A percentile compares a stretch with the other conserved stretches of the same genome.
Conservation (phyloP, 2,888 invertebrate species). For the Choreutis nemorana region DNA sequence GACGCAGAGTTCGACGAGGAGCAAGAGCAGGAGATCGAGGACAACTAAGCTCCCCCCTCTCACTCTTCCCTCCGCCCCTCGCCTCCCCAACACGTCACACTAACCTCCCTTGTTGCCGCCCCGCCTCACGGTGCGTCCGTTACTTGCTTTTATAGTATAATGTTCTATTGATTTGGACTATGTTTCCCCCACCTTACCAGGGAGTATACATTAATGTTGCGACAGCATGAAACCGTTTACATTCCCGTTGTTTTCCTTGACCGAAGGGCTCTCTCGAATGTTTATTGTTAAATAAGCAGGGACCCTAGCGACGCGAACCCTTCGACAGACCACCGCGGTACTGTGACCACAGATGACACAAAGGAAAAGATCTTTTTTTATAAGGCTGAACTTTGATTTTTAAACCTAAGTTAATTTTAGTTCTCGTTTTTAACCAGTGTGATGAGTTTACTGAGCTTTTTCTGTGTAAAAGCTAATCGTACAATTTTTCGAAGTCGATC, state of each 20-base stretch:
- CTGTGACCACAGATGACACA: slow-evolving; percentile 43
- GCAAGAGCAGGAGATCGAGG: slow-evolving; percentile 75
- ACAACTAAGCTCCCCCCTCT: slow-evolving; percentile 44
- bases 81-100: slow-evolving; percentile 13
- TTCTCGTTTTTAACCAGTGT: slow-evolving; percentile 48
- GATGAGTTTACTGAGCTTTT: slow-evolving; percentile 45
- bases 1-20: slow-evolving; percentile 85
- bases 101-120: slow-evolving; percentile 16
- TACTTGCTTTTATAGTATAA: slow-evolving; percentile 26
- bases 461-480: slow-evolving; percentile 44
- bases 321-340: slow-evolving; percentile 40
- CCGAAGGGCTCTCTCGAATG: slow-evolving; percentile 54
- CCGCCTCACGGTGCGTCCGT: slow-evolving; percentile 23
- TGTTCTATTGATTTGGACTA: slow-evolving; percentile 33
- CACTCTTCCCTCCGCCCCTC: slow-evolving; percentile 10
- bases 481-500: slow-evolving; percentile 60
- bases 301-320: slow-evolving; percentile 41
- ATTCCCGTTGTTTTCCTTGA: slow-evolving; percentile 57
- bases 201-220: slow-evolving; percentile 32
- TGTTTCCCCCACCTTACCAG: slow-evolving; percentile 22
- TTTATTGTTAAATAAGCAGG: slow-evolving; percentile 45
- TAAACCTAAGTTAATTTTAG: slow-evolving; percentile 60
- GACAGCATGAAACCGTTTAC: slow-evolving; percentile 35
- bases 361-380: slow-evolving; percentile 60
- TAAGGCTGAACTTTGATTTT: slow-evolving; percentile 62